A percentile compares a stretch with the other conserved stretches of the same genome.
These are phyloP conservation scores for Drosophila nigritarsus DNA, from an alignment of 2,888 invertebrate genomes.

Conservation along the genomic window DNA sequence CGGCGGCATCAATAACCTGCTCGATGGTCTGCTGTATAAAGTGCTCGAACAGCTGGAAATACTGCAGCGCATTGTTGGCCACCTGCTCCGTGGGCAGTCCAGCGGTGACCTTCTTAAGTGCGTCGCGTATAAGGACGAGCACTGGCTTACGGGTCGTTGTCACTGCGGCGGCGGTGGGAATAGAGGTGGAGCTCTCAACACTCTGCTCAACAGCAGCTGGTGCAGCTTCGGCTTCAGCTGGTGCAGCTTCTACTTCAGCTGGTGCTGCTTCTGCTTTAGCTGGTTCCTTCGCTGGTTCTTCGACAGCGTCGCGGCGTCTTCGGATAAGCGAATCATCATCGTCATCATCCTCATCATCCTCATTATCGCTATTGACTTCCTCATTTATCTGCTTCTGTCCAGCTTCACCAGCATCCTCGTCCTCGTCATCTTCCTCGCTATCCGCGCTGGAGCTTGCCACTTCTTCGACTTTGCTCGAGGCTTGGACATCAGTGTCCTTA, in stretches of 20 bases:
- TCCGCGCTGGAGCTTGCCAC: conserved; percentile 43
- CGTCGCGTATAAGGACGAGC: conserved; percentile 81
- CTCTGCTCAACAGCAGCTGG: conserved; percentile 21
- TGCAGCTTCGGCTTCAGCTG: background rate
- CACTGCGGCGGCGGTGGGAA: conserved; percentile 27
- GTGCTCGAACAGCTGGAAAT: conserved; percentile 83
- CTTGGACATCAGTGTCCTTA: conserved; percentile 31
- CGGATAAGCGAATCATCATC: conserved; percentile 52
- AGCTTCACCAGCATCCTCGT: conserved; percentile 56
- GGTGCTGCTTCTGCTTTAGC: conserved; percentile 3
- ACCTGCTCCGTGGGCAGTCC: conserved; percentile 82
- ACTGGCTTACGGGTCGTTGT: conserved; percentile 77
- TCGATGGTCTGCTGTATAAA: conserved; percentile 83
- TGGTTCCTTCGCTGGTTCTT: conserved; percentile 23
- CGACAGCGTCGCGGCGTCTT: conserved; percentile 62
- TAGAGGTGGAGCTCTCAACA: conserved; percentile 35
- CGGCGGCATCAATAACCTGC: conserved; percentile 81
- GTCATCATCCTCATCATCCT: conserved; percentile 55
- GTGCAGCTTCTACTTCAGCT: background rate
- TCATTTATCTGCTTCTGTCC: conserved; percentile 34
- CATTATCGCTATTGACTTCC: conserved; percentile 53
- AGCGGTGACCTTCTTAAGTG: conserved; percentile 82
- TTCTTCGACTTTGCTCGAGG: conserved; percentile 23
- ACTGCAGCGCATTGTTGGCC: conserved; percentile 82
- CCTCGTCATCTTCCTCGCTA: conserved; percentile 66